A percentile compares a stretch with the other conserved stretches of the same genome.
These are phyloP conservation scores for Trinectes maculatus DNA, from an alignment of 2,113 vertebrate genomes.

Conservation along the genomic window DNA sequence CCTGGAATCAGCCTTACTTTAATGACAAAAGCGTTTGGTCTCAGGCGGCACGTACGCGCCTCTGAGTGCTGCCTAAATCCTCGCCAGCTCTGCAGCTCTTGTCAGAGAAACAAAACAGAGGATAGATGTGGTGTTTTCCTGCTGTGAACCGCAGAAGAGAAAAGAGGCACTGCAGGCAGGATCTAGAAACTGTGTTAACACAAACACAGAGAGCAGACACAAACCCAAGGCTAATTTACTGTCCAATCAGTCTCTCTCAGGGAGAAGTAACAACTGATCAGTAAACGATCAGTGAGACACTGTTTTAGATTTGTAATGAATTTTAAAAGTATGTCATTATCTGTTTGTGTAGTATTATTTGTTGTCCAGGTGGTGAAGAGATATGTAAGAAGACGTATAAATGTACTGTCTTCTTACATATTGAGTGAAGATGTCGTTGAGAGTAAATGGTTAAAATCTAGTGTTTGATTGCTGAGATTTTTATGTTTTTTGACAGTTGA, in stretches of 20 bases:
- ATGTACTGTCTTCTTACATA: conserved; percentile 72
- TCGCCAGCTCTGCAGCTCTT: conserved; percentile 28
- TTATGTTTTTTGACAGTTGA: background rate
- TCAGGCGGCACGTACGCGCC: conserved; percentile 16
- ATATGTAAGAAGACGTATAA: conserved; percentile 72
- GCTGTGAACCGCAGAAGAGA: too few species aligned
- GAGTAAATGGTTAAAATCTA: conserved; percentile 47
- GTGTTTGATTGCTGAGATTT: conserved; percentile 41
- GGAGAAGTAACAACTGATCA: conserved; percentile 19
- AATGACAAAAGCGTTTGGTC: conserved; percentile 12
- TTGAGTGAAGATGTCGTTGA: conserved; percentile 66
- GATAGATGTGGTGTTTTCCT: conserved; percentile 25
- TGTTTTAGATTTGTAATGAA: conserved; percentile 9
- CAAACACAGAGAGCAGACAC: too few species aligned
- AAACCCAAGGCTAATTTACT: too few species aligned
- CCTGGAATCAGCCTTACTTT: conserved; percentile 25
- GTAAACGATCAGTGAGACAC: too few species aligned
- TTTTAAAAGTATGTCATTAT: conserved; percentile 31
- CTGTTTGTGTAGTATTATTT: conserved; percentile 50
- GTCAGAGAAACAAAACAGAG: conserved; percentile 25
- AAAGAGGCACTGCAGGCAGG: conserved; percentile 19
- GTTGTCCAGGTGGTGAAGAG: conserved; percentile 76
- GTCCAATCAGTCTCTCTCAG: conserved; percentile 21
- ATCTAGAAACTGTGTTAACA: too few species aligned
- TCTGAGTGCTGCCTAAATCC: conserved; percentile 28